Base-by-base conservation (phyloP, 2,888 invertebrate species). In the Nymphalis polychloros region DNA sequence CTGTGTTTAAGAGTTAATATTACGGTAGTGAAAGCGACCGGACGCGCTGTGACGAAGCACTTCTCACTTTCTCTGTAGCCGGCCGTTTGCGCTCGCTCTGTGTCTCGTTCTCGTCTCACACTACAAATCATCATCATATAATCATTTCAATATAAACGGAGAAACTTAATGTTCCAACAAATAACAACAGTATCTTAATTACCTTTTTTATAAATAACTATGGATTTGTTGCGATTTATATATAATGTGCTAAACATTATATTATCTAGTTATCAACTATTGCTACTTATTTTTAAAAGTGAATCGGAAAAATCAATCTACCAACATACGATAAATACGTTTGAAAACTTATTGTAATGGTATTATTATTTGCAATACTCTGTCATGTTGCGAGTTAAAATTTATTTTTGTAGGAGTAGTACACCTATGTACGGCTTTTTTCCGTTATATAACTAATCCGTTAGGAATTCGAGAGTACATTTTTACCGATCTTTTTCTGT, bases 11-110 rank as follows among this genome's bases (percentile, higher is more conserved):
- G 66, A 69, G 60, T 60, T 63, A 55, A 69, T 50, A 63, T 69
- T 67, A 60, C 55, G 66, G 53, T 46, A 71, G 68, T 66, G 71
- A 68, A 66, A 71, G 70, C 59, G 67, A 59, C 60, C 60, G 69
- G 69, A 53, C 67, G 60, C 67, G 59, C 68, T 27, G 63, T 57
- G 31, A 41, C 65, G 65, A 59, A 60, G 66, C 57, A 68, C 50
- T 71, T 68, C 46, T 49, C 63, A 71, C 71, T 71, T 71, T 71
- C 71, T 64, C 71, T 66, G 47, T 31, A 8, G 27, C 52, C 48
- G 59, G 66, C 63, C 62, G 63, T 68, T 57, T 59, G 53, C 47
- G 61, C 20, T 50, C 52, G 59, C 52, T 59, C 31, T 63, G 49
- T 35, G 62, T 31, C 65, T 46, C 47, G 61, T 57, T 60, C 68